Conservation (phyloP, 2,888 invertebrate genomes). For the Eupeodes latifasciatus region DNA sequence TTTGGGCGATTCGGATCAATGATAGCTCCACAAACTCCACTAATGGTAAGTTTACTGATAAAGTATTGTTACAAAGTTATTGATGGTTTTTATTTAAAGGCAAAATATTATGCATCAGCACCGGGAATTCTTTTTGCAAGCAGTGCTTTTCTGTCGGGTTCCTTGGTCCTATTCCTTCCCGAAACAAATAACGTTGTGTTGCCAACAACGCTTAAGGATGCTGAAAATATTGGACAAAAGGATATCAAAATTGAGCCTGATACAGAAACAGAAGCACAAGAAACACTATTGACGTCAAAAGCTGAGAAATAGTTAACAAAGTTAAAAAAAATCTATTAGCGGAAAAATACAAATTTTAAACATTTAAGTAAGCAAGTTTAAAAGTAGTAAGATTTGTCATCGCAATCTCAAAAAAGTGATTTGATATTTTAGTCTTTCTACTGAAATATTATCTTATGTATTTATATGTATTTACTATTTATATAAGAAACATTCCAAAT, state of each 20-base stretch:
- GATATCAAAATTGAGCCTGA: neutral
- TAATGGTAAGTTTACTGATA: slow-evolving; percentile 11
- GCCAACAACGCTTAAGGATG: slow-evolving; percentile 87
- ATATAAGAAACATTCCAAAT: too few relatives aligned
- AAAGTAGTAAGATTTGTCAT: too few relatives aligned
- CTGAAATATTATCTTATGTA: too few relatives aligned
- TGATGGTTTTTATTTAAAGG: slow-evolving; percentile 68
- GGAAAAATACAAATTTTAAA: too few relatives aligned
- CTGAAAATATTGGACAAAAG: slow-evolving; percentile 82
- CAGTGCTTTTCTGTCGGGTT: slow-evolving; percentile 86
- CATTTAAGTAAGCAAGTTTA: too few relatives aligned
- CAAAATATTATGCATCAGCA: slow-evolving; percentile 83
- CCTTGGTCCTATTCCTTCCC: slow-evolving; percentile 86
- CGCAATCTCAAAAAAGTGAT: too few relatives aligned
- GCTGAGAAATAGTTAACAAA: too few relatives aligned
- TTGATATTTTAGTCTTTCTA: too few relatives aligned
- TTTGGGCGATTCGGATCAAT: slow-evolving; percentile 89
- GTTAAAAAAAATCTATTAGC: too few relatives aligned
- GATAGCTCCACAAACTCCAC: slow-evolving; percentile 85
- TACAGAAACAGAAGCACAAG: neutral
- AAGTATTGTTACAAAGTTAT: too few relatives aligned
- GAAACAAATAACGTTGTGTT: slow-evolving; percentile 87
- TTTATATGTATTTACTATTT: too few relatives aligned
- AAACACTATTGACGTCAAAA: too few relatives aligned
- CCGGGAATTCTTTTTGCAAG: slow-evolving; percentile 87